phyloP scores from a whole-genome alignment of 2,888 invertebrate species.

The Ormyrus pomaceus region DNA sequence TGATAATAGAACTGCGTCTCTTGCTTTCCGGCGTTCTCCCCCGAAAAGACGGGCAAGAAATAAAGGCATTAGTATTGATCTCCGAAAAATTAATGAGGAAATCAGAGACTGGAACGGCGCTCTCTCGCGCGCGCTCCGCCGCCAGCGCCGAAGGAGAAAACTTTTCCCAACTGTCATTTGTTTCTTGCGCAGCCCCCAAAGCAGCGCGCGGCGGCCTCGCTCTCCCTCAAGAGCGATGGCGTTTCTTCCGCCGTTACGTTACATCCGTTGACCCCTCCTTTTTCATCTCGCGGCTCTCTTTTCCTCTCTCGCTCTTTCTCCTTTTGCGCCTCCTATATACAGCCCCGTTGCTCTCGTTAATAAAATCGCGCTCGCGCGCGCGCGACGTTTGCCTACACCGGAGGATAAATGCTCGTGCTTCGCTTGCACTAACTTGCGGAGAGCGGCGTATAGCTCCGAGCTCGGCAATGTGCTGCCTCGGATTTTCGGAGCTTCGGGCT shows the following conservation, averaged over 20 bases:
- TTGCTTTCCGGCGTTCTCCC: conserved; percentile 20
- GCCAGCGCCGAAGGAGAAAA: conserved; percentile 57
- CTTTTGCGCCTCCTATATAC: not conserved
- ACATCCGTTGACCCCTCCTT: conserved; percentile 18
- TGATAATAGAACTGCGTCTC: conserved; percentile 19
- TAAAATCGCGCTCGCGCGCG: not conserved
- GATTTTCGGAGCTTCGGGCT: conserved; percentile 5
- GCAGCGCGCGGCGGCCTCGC: conserved; percentile 15
- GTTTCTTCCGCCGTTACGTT: conserved; percentile 22
- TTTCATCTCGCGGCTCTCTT: conserved; percentile 11
- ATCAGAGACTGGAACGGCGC: conserved; percentile 67
- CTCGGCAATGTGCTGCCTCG: conserved; percentile 17
- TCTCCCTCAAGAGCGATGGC: conserved; percentile 51
- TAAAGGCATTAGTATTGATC: conserved; percentile 59
- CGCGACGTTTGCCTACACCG: conserved; percentile 20
- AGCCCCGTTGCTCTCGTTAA: conserved; percentile 23
- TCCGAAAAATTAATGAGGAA: conserved; percentile 69
- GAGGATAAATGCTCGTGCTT: conserved; percentile 33
- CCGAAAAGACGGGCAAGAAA: conserved; percentile 46
- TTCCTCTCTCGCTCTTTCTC: not conserved
- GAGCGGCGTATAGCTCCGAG: not conserved
- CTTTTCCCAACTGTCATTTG: conserved; percentile 68
- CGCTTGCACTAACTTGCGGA: not conserved
- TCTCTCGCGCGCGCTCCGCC: no score
- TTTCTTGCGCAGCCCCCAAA: conserved; percentile 53